Evolutionary conservation across 2,113 vertebrate genomes (phyloP).

Genomic region (Microtus richardsoni): DNA sequence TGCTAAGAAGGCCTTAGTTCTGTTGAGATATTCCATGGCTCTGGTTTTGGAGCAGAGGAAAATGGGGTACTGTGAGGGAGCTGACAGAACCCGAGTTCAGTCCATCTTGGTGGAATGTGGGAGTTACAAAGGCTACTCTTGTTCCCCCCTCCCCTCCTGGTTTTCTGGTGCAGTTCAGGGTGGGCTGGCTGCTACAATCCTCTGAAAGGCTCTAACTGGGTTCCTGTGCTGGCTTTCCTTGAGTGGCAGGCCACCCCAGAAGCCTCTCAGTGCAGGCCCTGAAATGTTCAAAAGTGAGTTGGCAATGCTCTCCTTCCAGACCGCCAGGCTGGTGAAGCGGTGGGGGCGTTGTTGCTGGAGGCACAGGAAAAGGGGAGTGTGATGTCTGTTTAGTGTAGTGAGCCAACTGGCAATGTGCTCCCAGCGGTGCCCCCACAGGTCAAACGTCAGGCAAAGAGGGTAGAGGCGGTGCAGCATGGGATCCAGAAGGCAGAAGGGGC

Average conservation of each 20-base stretch:
- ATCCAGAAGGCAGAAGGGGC: not conserved
- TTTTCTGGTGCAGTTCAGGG: not conserved
- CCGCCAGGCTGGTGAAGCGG: conserved; percentile 30
- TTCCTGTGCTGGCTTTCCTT: not conserved
- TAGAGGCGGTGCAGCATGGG: not conserved
- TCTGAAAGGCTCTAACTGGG: not conserved
- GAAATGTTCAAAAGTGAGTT: conserved; percentile 61
- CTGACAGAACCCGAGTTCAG: conserved; percentile 39
- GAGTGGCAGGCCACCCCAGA: conserved; percentile 26
- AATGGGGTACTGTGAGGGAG: not conserved
- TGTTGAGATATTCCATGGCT: conserved; percentile 10
- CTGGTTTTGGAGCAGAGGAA: not conserved
- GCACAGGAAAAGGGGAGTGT: conserved; percentile 13
- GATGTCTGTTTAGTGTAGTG: not conserved
- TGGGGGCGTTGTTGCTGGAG: not conserved
- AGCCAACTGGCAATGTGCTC: not conserved
- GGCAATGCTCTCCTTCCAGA: conserved; percentile 25
- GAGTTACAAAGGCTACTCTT: conserved; percentile 57
- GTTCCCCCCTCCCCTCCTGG: not conserved
- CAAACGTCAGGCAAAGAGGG: conserved; percentile 39
- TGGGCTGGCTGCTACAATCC: not conserved
- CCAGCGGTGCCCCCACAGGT: not conserved
- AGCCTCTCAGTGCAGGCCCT: conserved; percentile 52
- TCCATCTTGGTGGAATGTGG: conserved; percentile 33
- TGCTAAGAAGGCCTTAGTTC: conserved; percentile 59